A percentile compares a stretch with the other conserved stretches of the same genome.
phyloP scores from a whole-genome alignment of 2,888 invertebrate species.

The Empis stercorea region DNA sequence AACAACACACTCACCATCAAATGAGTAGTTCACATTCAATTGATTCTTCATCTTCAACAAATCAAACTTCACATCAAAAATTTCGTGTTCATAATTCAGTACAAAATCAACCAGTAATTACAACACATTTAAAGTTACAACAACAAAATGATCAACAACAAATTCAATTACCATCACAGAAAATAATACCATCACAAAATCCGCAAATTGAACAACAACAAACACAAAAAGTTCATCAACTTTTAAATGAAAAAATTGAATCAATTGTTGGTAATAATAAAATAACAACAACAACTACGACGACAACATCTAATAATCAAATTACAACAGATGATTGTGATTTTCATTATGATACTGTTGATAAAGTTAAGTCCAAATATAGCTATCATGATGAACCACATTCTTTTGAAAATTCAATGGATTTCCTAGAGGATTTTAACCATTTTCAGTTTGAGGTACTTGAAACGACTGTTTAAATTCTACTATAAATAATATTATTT shows the following conservation, averaged over 20 bases:
- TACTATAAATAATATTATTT: background rate
- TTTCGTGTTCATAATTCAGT: background rate
- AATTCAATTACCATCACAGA: constrained; percentile 2
- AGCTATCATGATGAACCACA: constrained; percentile 22
- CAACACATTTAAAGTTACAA: constrained; percentile 1
- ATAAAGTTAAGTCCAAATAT: constrained; percentile 13
- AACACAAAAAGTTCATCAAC: constrained; percentile 10
- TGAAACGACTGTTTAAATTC: constrained; percentile 51
- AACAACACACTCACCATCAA: constrained; percentile 12
- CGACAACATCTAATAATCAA: too few species aligned
- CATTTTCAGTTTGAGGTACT: constrained; percentile 44
- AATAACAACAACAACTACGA: background rate
- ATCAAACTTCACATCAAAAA: background rate
- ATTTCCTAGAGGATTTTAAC: constrained; percentile 20
- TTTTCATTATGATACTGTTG: constrained; percentile 20
- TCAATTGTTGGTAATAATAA: background rate
- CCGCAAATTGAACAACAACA: background rate
- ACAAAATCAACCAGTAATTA: background rate
- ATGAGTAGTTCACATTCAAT: constrained; percentile 1
- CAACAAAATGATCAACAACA: constrained; percentile 3
- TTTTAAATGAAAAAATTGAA: constrained; percentile 12
- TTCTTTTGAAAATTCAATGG: constrained; percentile 24
- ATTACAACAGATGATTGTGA: constrained; percentile 11
- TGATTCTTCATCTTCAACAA: constrained; percentile 5
- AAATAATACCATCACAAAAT: constrained; percentile 6